A percentile compares a stretch with the other conserved stretches of the same genome.
These are phyloP conservation scores for Anorthoa munda DNA, from an alignment of 2,888 invertebrate genomes.

Conservation along the genomic window DNA sequence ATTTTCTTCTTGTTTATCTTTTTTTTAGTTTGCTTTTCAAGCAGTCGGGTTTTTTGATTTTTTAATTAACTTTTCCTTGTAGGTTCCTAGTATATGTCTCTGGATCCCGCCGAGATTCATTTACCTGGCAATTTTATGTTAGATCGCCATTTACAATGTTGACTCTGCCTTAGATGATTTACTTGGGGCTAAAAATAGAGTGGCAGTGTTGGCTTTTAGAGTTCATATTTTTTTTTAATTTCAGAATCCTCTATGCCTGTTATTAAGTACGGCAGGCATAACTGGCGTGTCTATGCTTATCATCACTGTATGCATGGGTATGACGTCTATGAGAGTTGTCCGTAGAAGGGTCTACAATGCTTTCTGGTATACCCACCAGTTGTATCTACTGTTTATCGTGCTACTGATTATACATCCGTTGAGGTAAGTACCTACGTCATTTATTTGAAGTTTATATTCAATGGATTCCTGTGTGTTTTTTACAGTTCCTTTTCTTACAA, in stretches of 20 bases:
- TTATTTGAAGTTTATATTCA: background rate
- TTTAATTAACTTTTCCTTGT: too few relatives aligned
- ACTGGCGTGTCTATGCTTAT: constrained; percentile 88
- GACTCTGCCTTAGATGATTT: background rate
- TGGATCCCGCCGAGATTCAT: background rate
- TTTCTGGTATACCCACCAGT: constrained; percentile 90
- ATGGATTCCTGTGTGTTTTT: background rate
- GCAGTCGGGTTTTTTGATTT: too few relatives aligned
- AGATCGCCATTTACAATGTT: background rate
- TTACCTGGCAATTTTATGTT: background rate
- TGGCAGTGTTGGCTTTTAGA: background rate
- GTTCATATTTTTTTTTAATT: constrained; percentile 49
- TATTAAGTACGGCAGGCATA: constrained; percentile 84
- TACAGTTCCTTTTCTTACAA: background rate
- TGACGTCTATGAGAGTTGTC: constrained; percentile 85
- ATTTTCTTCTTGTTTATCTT: too few relatives aligned
- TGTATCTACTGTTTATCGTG: constrained; percentile 87
- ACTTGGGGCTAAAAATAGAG: background rate
- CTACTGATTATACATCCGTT: constrained; percentile 89
- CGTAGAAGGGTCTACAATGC: constrained; percentile 86
- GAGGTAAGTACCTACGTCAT: constrained; percentile 79
- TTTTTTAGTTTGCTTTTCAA: too few relatives aligned
- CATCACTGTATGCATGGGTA: constrained; percentile 83
- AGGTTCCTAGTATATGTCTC: background rate
- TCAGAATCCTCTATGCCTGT: constrained; percentile 82